phyloP scores from a whole-genome alignment of 2,113 vertebrate species.

The Donacobius atricapilla region DNA sequence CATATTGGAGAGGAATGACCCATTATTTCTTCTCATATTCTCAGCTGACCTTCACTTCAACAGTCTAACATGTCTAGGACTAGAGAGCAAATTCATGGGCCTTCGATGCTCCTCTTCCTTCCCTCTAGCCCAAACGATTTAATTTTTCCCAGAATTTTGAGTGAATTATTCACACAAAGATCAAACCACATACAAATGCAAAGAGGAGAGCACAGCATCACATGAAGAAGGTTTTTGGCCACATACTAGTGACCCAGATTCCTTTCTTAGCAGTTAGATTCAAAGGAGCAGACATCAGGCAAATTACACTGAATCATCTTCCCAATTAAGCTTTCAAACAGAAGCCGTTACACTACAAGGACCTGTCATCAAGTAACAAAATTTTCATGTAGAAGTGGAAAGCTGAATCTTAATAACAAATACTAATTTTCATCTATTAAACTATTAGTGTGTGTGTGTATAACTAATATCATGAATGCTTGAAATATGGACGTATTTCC shows the following conservation, averaged over 20 bases:
- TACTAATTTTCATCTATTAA: constrained; percentile 1
- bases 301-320: not conserved
- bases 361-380: not conserved
- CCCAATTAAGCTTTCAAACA: not conserved
- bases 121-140: not conserved
- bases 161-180: not conserved
- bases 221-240: not conserved
- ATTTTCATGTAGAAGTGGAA: constrained; percentile 10
- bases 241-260: not conserved
- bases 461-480: not conserved
- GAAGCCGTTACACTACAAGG: not conserved
- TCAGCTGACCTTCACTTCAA: not conserved
- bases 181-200: not conserved
- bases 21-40: not conserved
- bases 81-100: not conserved
- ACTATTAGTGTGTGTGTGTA: not conserved
- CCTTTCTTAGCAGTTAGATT: not conserved
- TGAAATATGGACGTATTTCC: not conserved
- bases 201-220: not conserved
- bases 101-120: not conserved
- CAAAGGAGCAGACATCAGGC: not conserved
- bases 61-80: not conserved
- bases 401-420: constrained; percentile 1
- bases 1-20: not conserved
- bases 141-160: not conserved